Evolutionary conservation across 2,797 vertebrate genomes (phyloP).

Genomic region (Sitta carolinensis): DNA sequence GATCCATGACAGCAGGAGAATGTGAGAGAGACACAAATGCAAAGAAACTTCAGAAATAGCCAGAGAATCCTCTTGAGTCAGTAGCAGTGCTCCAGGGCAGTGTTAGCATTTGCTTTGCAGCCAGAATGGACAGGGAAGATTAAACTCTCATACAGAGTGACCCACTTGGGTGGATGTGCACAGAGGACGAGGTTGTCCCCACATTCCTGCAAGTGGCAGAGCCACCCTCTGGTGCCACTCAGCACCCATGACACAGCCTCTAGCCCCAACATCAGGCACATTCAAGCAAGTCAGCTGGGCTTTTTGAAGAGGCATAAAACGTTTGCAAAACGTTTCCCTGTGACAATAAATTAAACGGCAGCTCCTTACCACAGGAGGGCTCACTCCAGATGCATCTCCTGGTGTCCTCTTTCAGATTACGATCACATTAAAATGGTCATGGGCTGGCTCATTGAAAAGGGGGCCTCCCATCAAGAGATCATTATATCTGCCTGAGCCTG

Average conservation of each 20-base stretch:
- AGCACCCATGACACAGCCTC: not conserved
- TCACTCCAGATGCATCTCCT: not conserved
- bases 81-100: not conserved
- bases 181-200: not conserved
- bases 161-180: accelerated
- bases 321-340: not conserved
- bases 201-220: not conserved
- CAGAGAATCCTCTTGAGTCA: not conserved
- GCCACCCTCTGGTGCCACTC: not conserved
- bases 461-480: not conserved
- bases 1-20: not conserved
- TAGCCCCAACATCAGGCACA: not conserved
- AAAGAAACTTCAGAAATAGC: not conserved
- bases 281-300: not conserved
- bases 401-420: constrained; percentile 14
- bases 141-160: not conserved
- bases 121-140: not conserved
- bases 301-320: not conserved
- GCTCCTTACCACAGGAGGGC: not conserved
- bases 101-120: not conserved
- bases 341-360: not conserved
- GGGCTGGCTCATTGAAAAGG: not conserved
- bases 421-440: not conserved
- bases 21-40: not conserved
- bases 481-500: not conserved